Evolutionary conservation across 2,888 invertebrate genomes (phyloP).

Genomic region (Drepanosiphum platanoidis): DNA sequence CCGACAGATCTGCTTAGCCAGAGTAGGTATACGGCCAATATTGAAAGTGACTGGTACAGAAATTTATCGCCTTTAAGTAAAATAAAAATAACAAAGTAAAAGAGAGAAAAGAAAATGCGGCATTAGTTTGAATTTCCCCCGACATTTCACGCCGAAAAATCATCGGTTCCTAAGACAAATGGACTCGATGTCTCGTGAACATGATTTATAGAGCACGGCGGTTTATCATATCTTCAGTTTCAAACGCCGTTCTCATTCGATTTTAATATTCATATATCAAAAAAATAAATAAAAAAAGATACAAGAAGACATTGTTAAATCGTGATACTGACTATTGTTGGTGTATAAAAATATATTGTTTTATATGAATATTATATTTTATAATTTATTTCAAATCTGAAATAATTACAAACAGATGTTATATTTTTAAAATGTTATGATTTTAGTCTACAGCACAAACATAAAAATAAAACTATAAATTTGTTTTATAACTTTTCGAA

Average conservation of each 20-base stretch:
- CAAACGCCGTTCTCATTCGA: constrained; percentile 6
- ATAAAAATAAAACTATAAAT: too few species aligned
- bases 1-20: constrained; percentile 37
- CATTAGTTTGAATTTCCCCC: constrained; percentile 52
- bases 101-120: background rate
- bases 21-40: constrained; percentile 6
- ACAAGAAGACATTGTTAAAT: background rate
- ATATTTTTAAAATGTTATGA: too few species aligned
- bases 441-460: too few species aligned
- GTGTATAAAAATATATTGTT: too few species aligned
- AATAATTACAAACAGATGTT: too few species aligned
- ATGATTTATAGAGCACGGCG: constrained; percentile 37
- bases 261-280: constrained; percentile 45
- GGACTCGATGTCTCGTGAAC: constrained; percentile 33
- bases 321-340: too few species aligned
- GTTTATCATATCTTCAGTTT: constrained; percentile 34
- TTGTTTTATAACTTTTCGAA: too few species aligned
- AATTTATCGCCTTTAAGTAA: background rate
- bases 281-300: constrained; percentile 8
- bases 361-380: background rate
- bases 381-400: background rate
- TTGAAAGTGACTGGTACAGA: constrained; percentile 48
- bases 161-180: constrained; percentile 50
- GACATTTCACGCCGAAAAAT: constrained; percentile 44
- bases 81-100: constrained; percentile 36